phyloP scores from a whole-genome alignment of 2,797 vertebrate genomes.

The Rhinatrema bivittatum region DNA sequence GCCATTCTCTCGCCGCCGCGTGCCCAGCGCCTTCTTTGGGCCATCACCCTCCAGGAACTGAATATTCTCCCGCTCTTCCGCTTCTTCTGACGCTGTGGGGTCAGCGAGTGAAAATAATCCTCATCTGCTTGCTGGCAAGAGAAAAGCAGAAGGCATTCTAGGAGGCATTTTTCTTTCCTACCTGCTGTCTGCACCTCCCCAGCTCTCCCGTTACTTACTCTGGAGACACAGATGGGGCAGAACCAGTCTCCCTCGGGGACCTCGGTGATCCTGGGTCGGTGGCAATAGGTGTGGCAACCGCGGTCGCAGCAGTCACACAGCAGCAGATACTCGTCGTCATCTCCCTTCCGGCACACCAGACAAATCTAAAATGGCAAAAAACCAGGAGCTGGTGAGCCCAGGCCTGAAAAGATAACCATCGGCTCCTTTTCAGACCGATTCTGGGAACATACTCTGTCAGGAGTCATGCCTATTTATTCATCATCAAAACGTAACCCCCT shows the following conservation, averaged over 20 bases:
- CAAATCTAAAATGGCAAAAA: slow-evolving; percentile 66
- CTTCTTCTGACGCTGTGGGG: slow-evolving; percentile 70
- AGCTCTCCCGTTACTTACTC: slow-evolving; percentile 68
- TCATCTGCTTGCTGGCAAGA: slow-evolving; percentile 6
- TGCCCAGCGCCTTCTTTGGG: slow-evolving; percentile 44
- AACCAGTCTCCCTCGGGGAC: slow-evolving; percentile 96
- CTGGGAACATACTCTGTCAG: too few relatives aligned
- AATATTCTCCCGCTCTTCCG: slow-evolving; percentile 31
- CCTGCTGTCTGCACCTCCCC: too few relatives aligned
- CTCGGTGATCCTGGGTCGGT: slow-evolving; percentile 81
- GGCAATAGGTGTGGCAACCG: slow-evolving; percentile 94
- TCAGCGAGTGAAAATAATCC: too few relatives aligned
- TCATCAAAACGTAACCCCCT: too few relatives aligned
- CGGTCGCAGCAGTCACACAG: slow-evolving; percentile 91
- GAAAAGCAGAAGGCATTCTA: too few relatives aligned
- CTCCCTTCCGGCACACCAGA: slow-evolving; percentile 86
- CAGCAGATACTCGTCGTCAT: slow-evolving; percentile 85
- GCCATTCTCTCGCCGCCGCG: slow-evolving; percentile 58
- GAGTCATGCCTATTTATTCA: too few relatives aligned
- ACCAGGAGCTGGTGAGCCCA: too few relatives aligned
- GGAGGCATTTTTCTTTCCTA: too few relatives aligned
- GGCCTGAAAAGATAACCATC: too few relatives aligned
- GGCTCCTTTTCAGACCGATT: too few relatives aligned
- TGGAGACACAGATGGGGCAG: slow-evolving; percentile 76
- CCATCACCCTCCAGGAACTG: slow-evolving; percentile 42